Percentiles rank a stretch among this genome's conserved stretches.
phyloP scores from a whole-genome alignment of 2,888 invertebrate species.

The Perithous albicinctus region DNA sequence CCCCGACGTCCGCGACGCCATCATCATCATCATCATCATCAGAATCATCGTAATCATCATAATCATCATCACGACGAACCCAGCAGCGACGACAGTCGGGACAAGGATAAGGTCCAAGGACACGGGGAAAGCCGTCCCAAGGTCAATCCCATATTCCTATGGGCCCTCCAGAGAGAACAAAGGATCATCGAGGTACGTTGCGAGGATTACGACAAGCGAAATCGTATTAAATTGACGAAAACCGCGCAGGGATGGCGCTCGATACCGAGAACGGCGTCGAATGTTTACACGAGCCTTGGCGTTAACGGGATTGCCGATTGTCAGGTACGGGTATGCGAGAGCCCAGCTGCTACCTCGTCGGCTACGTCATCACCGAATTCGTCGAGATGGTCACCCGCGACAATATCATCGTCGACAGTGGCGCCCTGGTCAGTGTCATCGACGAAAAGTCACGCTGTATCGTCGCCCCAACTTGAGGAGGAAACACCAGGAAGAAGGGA shows the following conservation, averaged over 20 bases:
- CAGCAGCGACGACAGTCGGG: constrained; percentile 37
- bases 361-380: constrained; percentile 59
- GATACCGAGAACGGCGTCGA: constrained; percentile 91
- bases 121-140: constrained; percentile 86
- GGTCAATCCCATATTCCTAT: constrained; percentile 93
- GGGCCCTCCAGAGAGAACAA: constrained; percentile 93
- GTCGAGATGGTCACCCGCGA: constrained; percentile 65
- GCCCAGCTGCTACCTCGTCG: constrained; percentile 55
- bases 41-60: no score
- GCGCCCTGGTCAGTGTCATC: constrained; percentile 63
- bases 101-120: constrained; percentile 60
- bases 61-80: constrained; percentile 66
- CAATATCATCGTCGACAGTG: constrained; percentile 65
- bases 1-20: constrained; percentile 83
- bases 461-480: constrained; percentile 53
- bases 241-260: constrained; percentile 93
- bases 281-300: constrained; percentile 73
- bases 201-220: constrained; percentile 94
- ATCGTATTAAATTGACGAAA: constrained; percentile 93
- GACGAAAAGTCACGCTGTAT: constrained; percentile 37
- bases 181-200: constrained; percentile 93
- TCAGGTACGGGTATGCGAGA: constrained; percentile 56
- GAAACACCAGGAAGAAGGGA: constrained; percentile 17
- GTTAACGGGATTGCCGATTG: constrained; percentile 72
- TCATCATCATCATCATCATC: constrained; percentile 77